Evolutionary conservation across 2,888 invertebrate species (phyloP), one percentile per base, ranked within the genome.

Genomic region (Esperia sulphurella): DNA sequence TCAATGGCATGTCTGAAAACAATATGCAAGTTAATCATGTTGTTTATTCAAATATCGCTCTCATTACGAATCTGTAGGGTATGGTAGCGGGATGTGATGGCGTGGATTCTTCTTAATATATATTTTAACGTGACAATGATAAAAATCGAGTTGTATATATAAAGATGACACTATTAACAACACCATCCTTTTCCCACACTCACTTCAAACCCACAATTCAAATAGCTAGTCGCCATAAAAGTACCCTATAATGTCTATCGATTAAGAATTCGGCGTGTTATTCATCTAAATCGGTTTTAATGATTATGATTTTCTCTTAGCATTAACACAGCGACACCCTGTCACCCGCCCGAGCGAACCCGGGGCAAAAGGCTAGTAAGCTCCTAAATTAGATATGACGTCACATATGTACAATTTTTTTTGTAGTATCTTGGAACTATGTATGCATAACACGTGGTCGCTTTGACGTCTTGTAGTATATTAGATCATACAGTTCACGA

Each of bases 351-450:
- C 88, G 87, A 80, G 77, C 71, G 68, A 60, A 59, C 78, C 75
- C 86, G 85, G 85, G 83, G 67, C 83, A 83, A 87, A 87, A 88
- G 85, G 87, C 87, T 87, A 85, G 83, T 88, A 89, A 89, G 88
- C 88, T 89, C 88, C 80, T 87, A 87, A 83, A 65, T 69, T 71
- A 86, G 88, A 88, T 89, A 89, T 88, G 88, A 87, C 79, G 77
- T 80, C 79, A 82, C 67, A 74, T 68, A 83, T 80, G 73, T 83
- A 86, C 83, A 85, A 70, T 70, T 74, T 68, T 64, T 65, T 66
- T 68, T 68, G 65, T 70, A 14, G 1, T 40, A 14, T 40, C 38
- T n/a, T 46, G 44, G 21, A 21, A 21, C 21, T 21, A 38, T n/a
- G n/a, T n/a, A n/a, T n/a, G n/a, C n/a, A 43, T 40, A 35, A 43